Evolutionary conservation across 2,888 invertebrate species (phyloP).

Genomic region (Orthonevra nobilis): DNA sequence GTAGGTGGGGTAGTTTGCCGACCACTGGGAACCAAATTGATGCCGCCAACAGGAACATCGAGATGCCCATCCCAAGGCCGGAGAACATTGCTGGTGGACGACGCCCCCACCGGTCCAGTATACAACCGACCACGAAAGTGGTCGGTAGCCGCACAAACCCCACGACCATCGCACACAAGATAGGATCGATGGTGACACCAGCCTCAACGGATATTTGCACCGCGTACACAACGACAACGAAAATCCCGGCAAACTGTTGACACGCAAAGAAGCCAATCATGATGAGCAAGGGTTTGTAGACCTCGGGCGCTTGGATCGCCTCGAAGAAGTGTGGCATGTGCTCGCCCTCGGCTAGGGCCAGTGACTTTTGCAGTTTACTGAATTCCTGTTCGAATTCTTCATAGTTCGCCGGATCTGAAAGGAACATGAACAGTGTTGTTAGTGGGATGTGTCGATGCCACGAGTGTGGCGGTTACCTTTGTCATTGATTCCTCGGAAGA

Average conservation of each 20-base stretch:
- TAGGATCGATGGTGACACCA: conserved; percentile 82
- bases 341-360: conserved; percentile 49
- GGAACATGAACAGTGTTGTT: not conserved
- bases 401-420: conserved; percentile 72
- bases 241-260: conserved; percentile 85
- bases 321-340: conserved; percentile 38
- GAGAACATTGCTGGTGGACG: conserved; percentile 83
- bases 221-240: conserved; percentile 85
- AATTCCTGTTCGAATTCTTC: conserved; percentile 71
- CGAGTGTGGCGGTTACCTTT: conserved; percentile 27
- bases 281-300: conserved; percentile 73
- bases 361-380: conserved; percentile 61
- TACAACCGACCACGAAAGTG: conserved; percentile 83
- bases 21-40: conserved; percentile 77
- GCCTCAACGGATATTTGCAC: conserved; percentile 83
- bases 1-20: conserved; percentile 52
- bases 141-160: conserved; percentile 83
- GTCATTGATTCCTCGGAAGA: conserved; percentile 81
- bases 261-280: conserved; percentile 84
- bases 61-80: conserved; percentile 82
- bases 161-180: conserved; percentile 83
- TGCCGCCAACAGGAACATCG: conserved; percentile 82
- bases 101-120: conserved; percentile 82
- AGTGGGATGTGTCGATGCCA: no score
- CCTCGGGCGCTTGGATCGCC: conserved; percentile 71